Evolutionary conservation across 1,140 invertebrate genomes (phyloP).

Genomic region (Pentalonia nigronervosa): DNA sequence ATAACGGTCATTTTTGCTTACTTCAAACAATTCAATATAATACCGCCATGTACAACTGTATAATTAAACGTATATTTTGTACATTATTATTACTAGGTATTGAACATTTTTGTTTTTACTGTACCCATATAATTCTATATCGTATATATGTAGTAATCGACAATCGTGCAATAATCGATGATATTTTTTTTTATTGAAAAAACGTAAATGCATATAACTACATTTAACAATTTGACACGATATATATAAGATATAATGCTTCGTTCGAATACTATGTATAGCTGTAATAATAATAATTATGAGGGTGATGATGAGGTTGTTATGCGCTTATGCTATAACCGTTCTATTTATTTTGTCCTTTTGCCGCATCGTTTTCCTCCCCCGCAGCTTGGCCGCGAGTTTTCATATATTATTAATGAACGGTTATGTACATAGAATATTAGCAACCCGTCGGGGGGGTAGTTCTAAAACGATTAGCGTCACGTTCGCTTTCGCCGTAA

Average conservation of each 20-base stretch:
- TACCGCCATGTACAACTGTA: neutral
- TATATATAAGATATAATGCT: neutral
- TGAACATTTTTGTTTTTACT: too few relatives aligned
- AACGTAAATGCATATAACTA: too few relatives aligned
- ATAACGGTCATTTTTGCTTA: neutral
- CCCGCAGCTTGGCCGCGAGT: neutral
- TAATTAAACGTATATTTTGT: neutral
- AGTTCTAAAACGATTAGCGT: constrained; percentile 55
- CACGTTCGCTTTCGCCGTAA: neutral
- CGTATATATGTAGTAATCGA: neutral
- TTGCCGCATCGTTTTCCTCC: neutral
- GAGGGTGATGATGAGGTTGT: too few relatives aligned
- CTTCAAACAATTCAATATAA: neutral
- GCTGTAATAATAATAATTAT: neutral
- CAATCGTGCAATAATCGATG: neutral
- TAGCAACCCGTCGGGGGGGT: neutral
- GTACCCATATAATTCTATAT: too few relatives aligned
- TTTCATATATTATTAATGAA: neutral
- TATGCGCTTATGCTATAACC: neutral
- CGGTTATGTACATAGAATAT: neutral
- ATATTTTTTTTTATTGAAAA: neutral
- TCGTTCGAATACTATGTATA: neutral
- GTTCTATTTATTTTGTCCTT: constrained; percentile 5
- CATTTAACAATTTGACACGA: neutral
- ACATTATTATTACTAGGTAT: neutral